These are phyloP conservation scores for Sussaba pulchella DNA, from an alignment of 2,888 invertebrate species.

Conservation along the genomic window DNA sequence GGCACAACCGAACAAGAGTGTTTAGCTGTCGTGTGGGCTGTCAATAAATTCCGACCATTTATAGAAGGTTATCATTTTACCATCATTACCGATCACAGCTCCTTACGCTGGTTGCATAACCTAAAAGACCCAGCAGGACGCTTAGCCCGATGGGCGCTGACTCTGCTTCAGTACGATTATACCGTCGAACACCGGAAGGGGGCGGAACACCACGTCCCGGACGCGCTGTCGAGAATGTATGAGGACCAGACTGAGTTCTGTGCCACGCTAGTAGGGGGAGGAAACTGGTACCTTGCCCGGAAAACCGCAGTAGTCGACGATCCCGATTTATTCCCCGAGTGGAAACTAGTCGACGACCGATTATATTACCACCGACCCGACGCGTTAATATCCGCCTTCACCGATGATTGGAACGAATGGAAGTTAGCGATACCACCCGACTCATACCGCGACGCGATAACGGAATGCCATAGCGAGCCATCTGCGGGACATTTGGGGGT, in stretches of 20 bases:
- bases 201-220: neutral
- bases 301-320: neutral
- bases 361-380: neutral
- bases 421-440: no score
- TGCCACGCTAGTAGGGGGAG: no score
- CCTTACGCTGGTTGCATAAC: slow-evolving; percentile 43
- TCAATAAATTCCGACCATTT: slow-evolving; percentile 35
- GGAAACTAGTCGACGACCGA: neutral
- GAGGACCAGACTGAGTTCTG: slow-evolving; percentile 47
- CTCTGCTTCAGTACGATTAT: slow-evolving; percentile 36
- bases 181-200: slow-evolving; percentile 17
- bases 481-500: slow-evolving; percentile 66
- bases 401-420: neutral
- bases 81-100: slow-evolving; percentile 48
- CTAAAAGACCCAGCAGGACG: slow-evolving; percentile 41
- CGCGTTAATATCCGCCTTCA: neutral
- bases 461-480: slow-evolving; percentile 45
- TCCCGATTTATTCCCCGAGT: neutral
- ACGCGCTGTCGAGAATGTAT: neutral
- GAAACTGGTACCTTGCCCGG: neutral
- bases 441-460: slow-evolving; percentile 46
- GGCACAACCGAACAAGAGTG: slow-evolving; percentile 50
- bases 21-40: slow-evolving; percentile 46
- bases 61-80: slow-evolving; percentile 41
- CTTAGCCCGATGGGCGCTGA: slow-evolving; percentile 41